Conservation (phyloP, 2,113 vertebrate species). For the Carettochelys insculpta region DNA sequence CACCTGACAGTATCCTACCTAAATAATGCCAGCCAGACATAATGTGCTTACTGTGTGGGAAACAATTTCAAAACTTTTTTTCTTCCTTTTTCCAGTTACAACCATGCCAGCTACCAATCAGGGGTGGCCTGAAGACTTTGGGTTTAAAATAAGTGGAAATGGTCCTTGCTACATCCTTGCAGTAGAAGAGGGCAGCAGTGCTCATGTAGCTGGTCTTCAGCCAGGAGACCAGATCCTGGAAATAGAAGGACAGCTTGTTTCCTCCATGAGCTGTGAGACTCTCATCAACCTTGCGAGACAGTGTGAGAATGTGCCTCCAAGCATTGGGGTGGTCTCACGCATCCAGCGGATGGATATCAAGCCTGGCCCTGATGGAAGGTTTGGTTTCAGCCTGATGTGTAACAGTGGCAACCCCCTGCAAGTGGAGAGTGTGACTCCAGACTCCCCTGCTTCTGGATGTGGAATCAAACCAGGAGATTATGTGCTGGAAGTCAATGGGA, state of each 20-base stretch:
- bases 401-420: constrained; percentile 82
- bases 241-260: constrained; percentile 91
- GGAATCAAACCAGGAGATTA: constrained; percentile 85
- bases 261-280: constrained; percentile 77
- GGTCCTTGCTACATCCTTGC: constrained; percentile 92
- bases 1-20: fast-evolving
- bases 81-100: constrained; percentile 69
- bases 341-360: constrained; percentile 81
- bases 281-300: constrained; percentile 84
- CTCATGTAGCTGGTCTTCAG: constrained; percentile 86
- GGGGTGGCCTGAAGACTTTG: constrained; percentile 95
- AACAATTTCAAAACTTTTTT: fast-evolving
- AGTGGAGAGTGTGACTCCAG: constrained; percentile 82
- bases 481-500: constrained; percentile 87
- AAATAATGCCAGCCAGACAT: fast-evolving
- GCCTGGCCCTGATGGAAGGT: constrained; percentile 75
- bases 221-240: constrained; percentile 95
- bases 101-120: constrained; percentile 91
- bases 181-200: constrained; percentile 94
- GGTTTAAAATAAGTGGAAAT: constrained; percentile 88
- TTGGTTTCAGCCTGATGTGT: constrained; percentile 82
- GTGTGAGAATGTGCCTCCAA: constrained; percentile 91
- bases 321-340: constrained; percentile 93
- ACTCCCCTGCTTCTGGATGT: constrained; percentile 80
- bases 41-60: background rate